Conservation (phyloP, 2,888 invertebrate species). For the Acanthosepion lycidas region DNA sequence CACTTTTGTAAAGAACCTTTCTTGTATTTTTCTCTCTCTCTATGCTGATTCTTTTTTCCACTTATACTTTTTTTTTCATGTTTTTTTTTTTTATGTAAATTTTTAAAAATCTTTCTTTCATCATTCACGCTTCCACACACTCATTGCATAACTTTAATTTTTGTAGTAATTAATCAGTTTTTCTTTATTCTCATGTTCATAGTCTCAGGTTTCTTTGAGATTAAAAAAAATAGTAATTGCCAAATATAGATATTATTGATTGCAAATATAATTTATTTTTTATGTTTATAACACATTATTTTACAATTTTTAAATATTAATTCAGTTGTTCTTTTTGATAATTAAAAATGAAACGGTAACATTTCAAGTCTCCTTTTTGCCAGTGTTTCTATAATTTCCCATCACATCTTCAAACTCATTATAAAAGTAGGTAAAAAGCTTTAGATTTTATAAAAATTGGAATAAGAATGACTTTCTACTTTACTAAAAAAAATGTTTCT, state of each 20-base stretch:
- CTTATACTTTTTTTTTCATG: neutral
- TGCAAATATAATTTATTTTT: neutral
- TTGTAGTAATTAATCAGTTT: neutral
- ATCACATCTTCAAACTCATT: too few relatives aligned
- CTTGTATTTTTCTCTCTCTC: neutral
- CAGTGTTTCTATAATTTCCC: too few relatives aligned
- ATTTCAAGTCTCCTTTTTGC: too few relatives aligned
- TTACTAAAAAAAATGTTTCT: too few relatives aligned
- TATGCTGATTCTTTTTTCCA: neutral
- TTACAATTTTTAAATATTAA: too few relatives aligned
- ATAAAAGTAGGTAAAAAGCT: too few relatives aligned
- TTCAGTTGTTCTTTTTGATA: too few relatives aligned
- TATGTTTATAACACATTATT: too few relatives aligned
- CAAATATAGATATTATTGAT: neutral
- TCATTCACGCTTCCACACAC: neutral
- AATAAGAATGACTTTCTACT: too few relatives aligned
- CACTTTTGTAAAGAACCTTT: too few relatives aligned
- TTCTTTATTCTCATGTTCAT: neutral
- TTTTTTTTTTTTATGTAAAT: neutral
- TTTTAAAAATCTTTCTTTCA: neutral
- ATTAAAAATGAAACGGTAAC: too few relatives aligned
- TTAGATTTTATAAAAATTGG: too few relatives aligned
- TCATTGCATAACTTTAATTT: neutral
- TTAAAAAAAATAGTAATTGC: neutral
- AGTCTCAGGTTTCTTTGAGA: neutral